Evolutionary conservation across 2,113 vertebrate genomes (phyloP), one percentile per base, ranked within the genome.

Genomic region (Chaetodon auriga): DNA sequence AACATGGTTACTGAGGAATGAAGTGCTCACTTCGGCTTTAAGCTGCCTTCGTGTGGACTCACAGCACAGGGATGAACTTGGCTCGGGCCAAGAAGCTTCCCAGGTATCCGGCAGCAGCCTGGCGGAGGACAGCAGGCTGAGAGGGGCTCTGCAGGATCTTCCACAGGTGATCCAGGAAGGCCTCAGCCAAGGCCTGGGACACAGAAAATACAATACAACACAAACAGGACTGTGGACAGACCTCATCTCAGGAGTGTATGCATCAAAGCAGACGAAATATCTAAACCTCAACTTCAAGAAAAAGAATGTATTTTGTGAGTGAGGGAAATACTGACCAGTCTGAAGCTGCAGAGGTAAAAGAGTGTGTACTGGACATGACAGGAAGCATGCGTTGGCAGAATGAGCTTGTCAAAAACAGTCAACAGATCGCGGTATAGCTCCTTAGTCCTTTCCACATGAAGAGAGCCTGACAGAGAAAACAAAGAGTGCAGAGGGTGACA

Each of bases 301-400:
- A 23, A 19, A 30, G 30, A 30, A 30, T 3, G 1, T 30, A 30
- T 30, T 30, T 30, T 30, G 30, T 30, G 30, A 30, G 30, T 30
- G 30, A 30, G 30, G 30, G 30, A 30, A 30, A 30, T 7, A 96
- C 97, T 96, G 83, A 99, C 98, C 97, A 97, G 76, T 90, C 95
- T 97, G 95, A 99, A 99, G 95, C 98, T 99, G 89, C 97, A 98
- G 84, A 99, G 96, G 92, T 98, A 98, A 82, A 99, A 99, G 84
- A 99, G 93, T 70, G 92, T 93, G 89, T 96, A 99, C 82, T 99
- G 98, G n/a, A 99, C 95, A 0, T 99, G 98, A 87, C 95, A 96
- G 2, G 95, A 99, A 51, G 96, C 98, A 0, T 99, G 97, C 1
- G 98, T 99, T 10, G 98, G 97, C 81, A 99, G 95, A 43, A 99